Evolutionary conservation across 2,797 vertebrate species (phyloP), one percentile per base, ranked within the genome.

Genomic region (Carapus acus): DNA sequence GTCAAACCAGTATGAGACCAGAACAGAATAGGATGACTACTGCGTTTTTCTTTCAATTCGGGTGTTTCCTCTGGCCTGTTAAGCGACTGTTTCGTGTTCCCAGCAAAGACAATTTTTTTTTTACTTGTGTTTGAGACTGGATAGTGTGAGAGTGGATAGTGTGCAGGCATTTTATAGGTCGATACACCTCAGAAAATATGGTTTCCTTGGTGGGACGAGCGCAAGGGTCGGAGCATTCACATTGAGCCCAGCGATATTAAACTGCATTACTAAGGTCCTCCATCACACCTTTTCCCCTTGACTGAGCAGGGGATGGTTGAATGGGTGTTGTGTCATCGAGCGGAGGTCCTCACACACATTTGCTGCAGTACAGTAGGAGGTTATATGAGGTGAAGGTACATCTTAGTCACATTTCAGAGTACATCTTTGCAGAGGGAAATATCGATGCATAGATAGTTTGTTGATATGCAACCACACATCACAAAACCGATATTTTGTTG

Each of bases 81-180:
- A 37, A 44, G 58, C 52, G 44, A 20, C 33, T 58, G 40, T 55
- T 63, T 65, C 27, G 53, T 60, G 45, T 63, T 63, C 48, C 49
- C 40, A 11, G n/a, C 22, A 33, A 44, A 67, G n/a, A 16, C 37
- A 20, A 22, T 52, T 54, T 54, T 43, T n/a, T n/a, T n/a, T n/a
- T n/a, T n/a, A n/a, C n/a, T n/a, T n/a, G n/a, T n/a, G n/a, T n/a
- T n/a, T n/a, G n/a, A n/a, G n/a, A n/a, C n/a, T n/a, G n/a, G n/a
- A 14, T 33, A n/a, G 37, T 15, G 44, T 33, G 41, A 15, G 24
- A 0, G 11, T 36, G 34, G 51, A 52, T 24, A 38, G 42, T 43
- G 24, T 13, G 29, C 16, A 27, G 38, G 8, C 8, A 9, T 24
- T 58, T 44, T 19, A 60, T 50, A 43, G 58, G 48, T 34, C 13